These are phyloP conservation scores for Octomys mimax DNA, from an alignment of 2,797 vertebrate genomes.

Conservation along the genomic window DNA sequence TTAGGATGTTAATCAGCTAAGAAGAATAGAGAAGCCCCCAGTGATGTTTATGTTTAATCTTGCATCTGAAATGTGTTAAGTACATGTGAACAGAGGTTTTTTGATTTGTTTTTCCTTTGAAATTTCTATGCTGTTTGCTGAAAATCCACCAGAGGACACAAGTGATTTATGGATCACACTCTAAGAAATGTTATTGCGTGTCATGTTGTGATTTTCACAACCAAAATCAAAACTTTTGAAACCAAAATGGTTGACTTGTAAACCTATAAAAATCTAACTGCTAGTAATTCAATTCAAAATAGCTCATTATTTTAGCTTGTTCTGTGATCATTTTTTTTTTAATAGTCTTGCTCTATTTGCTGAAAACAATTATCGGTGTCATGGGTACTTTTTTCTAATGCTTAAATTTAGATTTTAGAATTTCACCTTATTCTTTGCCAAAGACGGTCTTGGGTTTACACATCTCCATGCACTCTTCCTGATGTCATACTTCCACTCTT, in stretches of 20 bases:
- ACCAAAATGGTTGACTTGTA: slow-evolving; percentile 8
- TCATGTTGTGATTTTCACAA: slow-evolving; percentile 34
- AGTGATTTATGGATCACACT: slow-evolving; percentile 14
- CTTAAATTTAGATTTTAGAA: not conserved
- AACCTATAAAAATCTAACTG: not conserved
- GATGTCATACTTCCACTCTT: not conserved
- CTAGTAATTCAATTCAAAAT: not conserved
- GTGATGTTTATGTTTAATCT: not conserved
- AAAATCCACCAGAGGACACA: slow-evolving; percentile 35
- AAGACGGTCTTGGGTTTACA: not conserved
- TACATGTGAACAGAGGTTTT: not conserved
- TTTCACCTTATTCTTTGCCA: not conserved
- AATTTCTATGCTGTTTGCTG: slow-evolving; percentile 18
- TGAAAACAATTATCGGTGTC: not conserved
- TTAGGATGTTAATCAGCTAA: not conserved
- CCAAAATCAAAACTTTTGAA: slow-evolving; percentile 29
- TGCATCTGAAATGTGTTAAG: slow-evolving; percentile 11
- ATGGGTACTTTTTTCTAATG: not conserved
- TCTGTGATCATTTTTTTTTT: not conserved
- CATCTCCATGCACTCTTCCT: not conserved
- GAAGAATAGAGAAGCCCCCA: not conserved
- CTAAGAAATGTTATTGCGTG: not conserved
- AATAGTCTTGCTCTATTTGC: not conserved
- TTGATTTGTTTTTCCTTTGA: slow-evolving; percentile 9
- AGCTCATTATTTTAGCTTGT: slow-evolving; percentile 25